phyloP scores from a whole-genome alignment of 2,113 vertebrate species.

The Xiphophorus maculatus region DNA sequence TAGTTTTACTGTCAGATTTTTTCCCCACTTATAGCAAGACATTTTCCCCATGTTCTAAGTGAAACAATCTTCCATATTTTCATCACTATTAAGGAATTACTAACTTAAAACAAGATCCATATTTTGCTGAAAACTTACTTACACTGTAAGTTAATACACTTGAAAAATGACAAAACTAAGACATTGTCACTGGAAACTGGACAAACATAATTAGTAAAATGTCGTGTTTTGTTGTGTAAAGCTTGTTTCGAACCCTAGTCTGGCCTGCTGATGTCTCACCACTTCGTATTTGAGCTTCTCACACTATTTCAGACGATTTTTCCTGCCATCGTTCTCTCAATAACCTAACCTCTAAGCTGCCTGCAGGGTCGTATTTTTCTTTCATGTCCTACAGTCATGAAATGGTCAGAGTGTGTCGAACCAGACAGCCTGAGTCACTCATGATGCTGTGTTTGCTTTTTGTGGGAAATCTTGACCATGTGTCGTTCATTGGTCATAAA shows the following conservation, averaged over 20 bases:
- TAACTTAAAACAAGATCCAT: too few species aligned
- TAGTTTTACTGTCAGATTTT: too few species aligned
- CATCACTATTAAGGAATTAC: too few species aligned
- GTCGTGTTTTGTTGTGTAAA: slow-evolving; percentile 17
- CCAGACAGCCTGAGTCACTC: slow-evolving; percentile 74
- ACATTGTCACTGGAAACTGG: too few species aligned
- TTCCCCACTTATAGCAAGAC: too few species aligned
- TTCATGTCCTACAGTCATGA: slow-evolving; percentile 60
- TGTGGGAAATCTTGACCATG: slow-evolving; percentile 71
- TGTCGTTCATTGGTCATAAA: slow-evolving; percentile 73
- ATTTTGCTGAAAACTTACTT: too few species aligned
- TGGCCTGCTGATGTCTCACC: slow-evolving; percentile 41
- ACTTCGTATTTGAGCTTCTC: slow-evolving; percentile 41
- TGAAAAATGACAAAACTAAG: too few species aligned
- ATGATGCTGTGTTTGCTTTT: slow-evolving; percentile 54
- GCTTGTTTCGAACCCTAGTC: slow-evolving; percentile 37
- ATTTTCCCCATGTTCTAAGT: too few species aligned
- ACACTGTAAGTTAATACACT: too few species aligned
- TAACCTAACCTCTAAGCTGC: slow-evolving; percentile 22
- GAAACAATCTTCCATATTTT: too few species aligned
- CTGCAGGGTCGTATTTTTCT: slow-evolving; percentile 29
- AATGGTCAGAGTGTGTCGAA: slow-evolving; percentile 52
- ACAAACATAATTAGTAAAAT: too few species aligned
- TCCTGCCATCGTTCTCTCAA: slow-evolving; percentile 17
- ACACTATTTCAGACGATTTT: slow-evolving; percentile 26